Base-by-base conservation (phyloP, 2,113 vertebrate genomes). In the Coregonus clupeaformis region DNA sequence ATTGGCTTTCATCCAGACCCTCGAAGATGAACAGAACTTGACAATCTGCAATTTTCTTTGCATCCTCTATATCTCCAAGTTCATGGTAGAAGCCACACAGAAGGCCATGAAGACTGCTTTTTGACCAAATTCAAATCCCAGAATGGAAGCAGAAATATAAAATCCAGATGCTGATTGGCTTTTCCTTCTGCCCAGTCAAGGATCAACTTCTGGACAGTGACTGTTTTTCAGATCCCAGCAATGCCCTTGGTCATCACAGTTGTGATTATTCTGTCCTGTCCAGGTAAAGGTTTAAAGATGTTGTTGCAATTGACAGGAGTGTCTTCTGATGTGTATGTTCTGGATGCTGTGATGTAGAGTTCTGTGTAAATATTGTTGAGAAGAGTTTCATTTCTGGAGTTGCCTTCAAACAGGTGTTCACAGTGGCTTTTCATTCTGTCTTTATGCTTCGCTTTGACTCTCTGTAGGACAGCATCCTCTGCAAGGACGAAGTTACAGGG, bases 131-230 rank as follows among this genome's bases (percentile, higher is more conserved):
- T 62, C 22, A 62, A 16, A 6, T 62, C 20, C 18, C 59, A n/a
- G 59, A 62, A 62, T 0, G 59, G 22, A 62, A 62, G 59, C 6
- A 22, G 59, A 62, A 62, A 24, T 24, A 62, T 62, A 3, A 62
- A 62, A 62, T 62, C 18, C 18, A 62, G 9, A 16, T 62, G 18
- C 22, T 0, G 3, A 62, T 62, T 62, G 6, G 22, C 59, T 24
- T n/a, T 62, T 62, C 59, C 59, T 16, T 62, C 59, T 62, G 59
- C 59, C 59, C 59, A 62, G 59, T 62, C 59, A n/a, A 62, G 22
- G 59, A 62, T 62, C n/a, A 62, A 59, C 59, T 62, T 62, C 59
- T 62, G 59, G 6, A 62, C 59, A 6, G 59, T n/a, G 22, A 62
- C 59, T 24, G 59, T 62, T 62, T 62, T 62, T 62, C n/a, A n/a